phyloP scores from a whole-genome alignment of 1,140 invertebrate species.

The Meloidogyne chitwoodi region DNA sequence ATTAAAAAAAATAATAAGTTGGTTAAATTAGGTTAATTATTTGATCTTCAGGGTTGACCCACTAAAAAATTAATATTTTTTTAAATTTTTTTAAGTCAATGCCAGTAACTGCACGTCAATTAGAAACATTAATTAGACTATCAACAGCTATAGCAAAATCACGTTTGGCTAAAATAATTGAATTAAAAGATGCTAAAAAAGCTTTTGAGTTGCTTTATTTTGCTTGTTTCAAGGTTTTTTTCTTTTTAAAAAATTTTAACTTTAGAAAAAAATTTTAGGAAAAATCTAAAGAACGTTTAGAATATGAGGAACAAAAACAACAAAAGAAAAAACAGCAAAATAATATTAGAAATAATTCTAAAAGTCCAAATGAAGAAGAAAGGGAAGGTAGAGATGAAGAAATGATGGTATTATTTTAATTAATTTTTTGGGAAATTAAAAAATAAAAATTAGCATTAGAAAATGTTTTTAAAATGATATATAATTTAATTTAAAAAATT shows the following conservation, averaged over 20 bases:
- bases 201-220: slow-evolving; percentile 94
- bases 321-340: slow-evolving; percentile 1
- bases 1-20: too few relatives aligned
- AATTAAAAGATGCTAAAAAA: slow-evolving; percentile 76
- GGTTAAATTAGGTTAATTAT: too few relatives aligned
- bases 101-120: slow-evolving; percentile 89
- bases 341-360: slow-evolving; percentile 7
- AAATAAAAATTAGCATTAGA: too few relatives aligned
- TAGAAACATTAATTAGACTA: slow-evolving; percentile 95
- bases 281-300: slow-evolving; percentile 45
- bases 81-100: slow-evolving; percentile 72
- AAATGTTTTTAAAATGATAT: too few relatives aligned
- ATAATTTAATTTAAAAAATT: too few relatives aligned
- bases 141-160: slow-evolving; percentile 96
- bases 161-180: slow-evolving; percentile 78
- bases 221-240: slow-evolving; percentile 86
- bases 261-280: slow-evolving; percentile 26
- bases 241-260: background rate
- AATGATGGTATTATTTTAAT: background rate
- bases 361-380: slow-evolving; percentile 17
- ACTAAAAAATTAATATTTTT: background rate
- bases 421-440: too few relatives aligned
- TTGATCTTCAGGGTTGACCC: too few relatives aligned
- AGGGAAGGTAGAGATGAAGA: slow-evolving; percentile 28
- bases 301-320: slow-evolving; percentile 23